Conservation (phyloP, 2,888 invertebrate genomes). For the Agriotes lineatus region DNA sequence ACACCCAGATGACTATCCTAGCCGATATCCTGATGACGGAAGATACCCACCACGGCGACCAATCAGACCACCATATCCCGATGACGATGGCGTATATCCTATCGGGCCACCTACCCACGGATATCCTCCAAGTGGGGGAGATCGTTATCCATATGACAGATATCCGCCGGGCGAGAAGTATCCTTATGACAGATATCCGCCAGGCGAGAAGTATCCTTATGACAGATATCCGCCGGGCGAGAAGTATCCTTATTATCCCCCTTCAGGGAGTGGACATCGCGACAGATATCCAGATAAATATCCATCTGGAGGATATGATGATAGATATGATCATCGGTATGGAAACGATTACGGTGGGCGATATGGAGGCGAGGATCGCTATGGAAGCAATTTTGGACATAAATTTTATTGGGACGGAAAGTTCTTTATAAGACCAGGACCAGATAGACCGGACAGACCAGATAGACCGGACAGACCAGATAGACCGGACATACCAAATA, state of each 20-base stretch:
- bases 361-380: constrained; percentile 47
- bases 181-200: constrained; percentile 59
- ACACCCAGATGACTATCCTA: too few relatives aligned
- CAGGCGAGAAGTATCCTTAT: constrained; percentile 51
- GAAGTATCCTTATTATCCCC: constrained; percentile 63
- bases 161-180: constrained; percentile 56
- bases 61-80: constrained; percentile 29
- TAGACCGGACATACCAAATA: too few relatives aligned
- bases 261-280: constrained; percentile 57
- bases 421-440: constrained; percentile 61
- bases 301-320: constrained; percentile 56
- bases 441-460: too few relatives aligned
- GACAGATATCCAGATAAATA: constrained; percentile 58
- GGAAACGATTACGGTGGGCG: constrained; percentile 49
- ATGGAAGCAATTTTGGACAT: constrained; percentile 44
- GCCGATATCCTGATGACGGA: constrained; percentile 37
- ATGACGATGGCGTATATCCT: constrained; percentile 29
- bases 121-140: constrained; percentile 68
- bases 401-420: constrained; percentile 58
- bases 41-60: constrained; percentile 45
- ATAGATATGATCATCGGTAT: constrained; percentile 50
- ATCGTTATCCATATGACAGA: constrained; percentile 43
- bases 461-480: too few relatives aligned
- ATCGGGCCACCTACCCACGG: constrained; percentile 53
- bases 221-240: constrained; percentile 45